Conservation (phyloP, 2,797 vertebrate genomes). For the Poecilia picta region DNA sequence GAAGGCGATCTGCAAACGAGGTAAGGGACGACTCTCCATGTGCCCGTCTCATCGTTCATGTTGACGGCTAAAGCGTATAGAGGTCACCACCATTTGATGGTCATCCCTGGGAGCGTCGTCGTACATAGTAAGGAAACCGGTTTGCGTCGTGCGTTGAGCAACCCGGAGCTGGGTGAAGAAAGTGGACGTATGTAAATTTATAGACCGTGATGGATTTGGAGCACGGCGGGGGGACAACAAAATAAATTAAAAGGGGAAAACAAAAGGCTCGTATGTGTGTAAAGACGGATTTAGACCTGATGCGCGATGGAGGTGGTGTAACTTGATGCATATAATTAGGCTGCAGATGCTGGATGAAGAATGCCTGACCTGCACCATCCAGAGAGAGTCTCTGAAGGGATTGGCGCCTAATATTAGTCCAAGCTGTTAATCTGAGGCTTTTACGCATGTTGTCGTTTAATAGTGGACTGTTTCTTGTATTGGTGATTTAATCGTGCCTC, state of each 20-base stretch:
- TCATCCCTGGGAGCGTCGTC: conserved; percentile 45
- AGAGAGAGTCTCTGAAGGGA: conserved; percentile 14
- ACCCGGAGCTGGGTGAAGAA: not conserved
- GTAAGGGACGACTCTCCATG: conserved; percentile 54
- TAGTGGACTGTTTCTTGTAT: conserved; percentile 2
- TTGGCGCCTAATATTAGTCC: not conserved
- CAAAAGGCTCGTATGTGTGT: not conserved
- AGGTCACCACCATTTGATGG: conserved; percentile 56
- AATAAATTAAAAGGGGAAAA: no score
- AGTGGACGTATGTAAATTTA: not conserved
- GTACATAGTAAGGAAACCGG: conserved; percentile 12
- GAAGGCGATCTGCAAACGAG: conserved; percentile 69
- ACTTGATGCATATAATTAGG: not conserved
- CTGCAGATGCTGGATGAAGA: conserved; percentile 23
- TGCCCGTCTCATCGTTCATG: not conserved
- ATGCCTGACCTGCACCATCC: conserved; percentile 33
- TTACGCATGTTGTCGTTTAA: conserved; percentile 4
- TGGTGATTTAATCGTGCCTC: conserved; percentile 33
- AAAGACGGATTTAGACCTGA: not conserved
- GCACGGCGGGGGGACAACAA: not conserved
- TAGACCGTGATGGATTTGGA: not conserved
- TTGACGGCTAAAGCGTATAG: conserved; percentile 10
- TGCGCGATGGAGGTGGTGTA: not conserved
- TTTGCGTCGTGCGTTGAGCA: conserved; percentile 15
- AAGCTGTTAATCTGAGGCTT: conserved; percentile 6